Evolutionary conservation across 2,888 invertebrate species (phyloP).

Genomic region (Pammene fasciana): DNA sequence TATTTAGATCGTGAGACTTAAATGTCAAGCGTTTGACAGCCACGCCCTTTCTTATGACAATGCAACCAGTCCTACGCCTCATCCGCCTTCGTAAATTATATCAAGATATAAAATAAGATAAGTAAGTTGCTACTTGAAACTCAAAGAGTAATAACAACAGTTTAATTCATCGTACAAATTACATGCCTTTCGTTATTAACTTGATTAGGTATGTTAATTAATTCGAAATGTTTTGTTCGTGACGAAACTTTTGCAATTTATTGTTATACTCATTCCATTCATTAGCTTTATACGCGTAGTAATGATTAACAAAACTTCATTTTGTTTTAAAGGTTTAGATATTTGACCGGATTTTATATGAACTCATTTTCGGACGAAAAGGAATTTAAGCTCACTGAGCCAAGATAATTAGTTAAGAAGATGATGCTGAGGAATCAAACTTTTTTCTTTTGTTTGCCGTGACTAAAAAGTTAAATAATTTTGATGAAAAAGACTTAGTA

Average conservation of each 20-base stretch:
- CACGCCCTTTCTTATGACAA: conserved; percentile 26
- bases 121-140: not conserved
- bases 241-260: conserved; percentile 21
- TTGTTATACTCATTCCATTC: conserved; percentile 29
- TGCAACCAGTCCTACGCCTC: conserved; percentile 23
- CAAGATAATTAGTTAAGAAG: conserved; percentile 45
- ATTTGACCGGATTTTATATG: conserved; percentile 38
- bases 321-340: conserved; percentile 22
- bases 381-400: conserved; percentile 44
- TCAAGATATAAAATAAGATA: not conserved
- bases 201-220: conserved; percentile 18
- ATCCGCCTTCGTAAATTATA: conserved; percentile 14
- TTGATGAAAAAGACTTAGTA: not conserved
- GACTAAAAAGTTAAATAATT: conserved; percentile 7
- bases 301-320: conserved; percentile 27
- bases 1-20: not conserved
- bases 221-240: conserved; percentile 17
- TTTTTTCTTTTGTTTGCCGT: conserved; percentile 19
- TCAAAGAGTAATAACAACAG: not conserved
- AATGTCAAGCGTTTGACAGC: conserved; percentile 38
- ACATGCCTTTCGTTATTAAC: conserved; percentile 13
- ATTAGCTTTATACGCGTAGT: conserved; percentile 27
- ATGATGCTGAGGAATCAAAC: conserved; percentile 27
- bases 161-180: conserved; percentile 13
- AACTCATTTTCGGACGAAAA: conserved; percentile 34